Evolutionary conservation across 2,113 vertebrate species (phyloP), one percentile per base, ranked within the genome.

Genomic region (Hemicordylus capensis): DNA sequence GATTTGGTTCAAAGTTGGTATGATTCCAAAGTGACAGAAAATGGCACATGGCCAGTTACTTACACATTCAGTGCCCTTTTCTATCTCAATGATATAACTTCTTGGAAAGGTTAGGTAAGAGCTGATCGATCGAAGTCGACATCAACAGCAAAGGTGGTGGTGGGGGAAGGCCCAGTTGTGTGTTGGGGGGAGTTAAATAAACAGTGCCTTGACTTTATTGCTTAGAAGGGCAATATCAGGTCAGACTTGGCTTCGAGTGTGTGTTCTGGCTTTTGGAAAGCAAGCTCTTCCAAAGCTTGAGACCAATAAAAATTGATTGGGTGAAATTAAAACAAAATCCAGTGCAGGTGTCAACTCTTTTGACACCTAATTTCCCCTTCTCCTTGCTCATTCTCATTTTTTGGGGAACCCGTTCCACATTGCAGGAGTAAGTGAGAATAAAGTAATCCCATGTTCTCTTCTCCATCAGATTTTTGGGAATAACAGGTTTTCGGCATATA

Each of bases 31-130:
- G 17, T 85, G 48, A 58, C 76, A 46, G 39, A 28, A 76, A 81
- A 85, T 48, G 64, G 84, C 56, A 85, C 87, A 88, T 44, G 26
- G 61, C 48, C 3, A 12, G 44, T 46, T 89, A 72, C 75, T 39
- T 20, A 2, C 39, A 72, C n/a, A 67, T 88, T 84, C 66, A 88
- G 63, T 82, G 82, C 44, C 5, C 89, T 76, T 63, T 74, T 46
- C 78, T 76, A 0, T 76, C 73, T 81, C 73, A 17, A 61, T 51
- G 61, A 64, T 84, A 51, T n/a, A 89, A 92, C 59, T 80, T n/a
- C 12, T 77, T 59, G 66, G 6, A 87, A 88, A 90, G 44, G 48
- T 84, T 85, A 82, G 85, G 73, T 85, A 89, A 56, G 8, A 80
- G 66, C 15, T n/a, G 44, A 78, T 85, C 84, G 7, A 2, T 77